Conservation (phyloP, 2,113 vertebrate genomes). For the Thomomys bottae region DNA sequence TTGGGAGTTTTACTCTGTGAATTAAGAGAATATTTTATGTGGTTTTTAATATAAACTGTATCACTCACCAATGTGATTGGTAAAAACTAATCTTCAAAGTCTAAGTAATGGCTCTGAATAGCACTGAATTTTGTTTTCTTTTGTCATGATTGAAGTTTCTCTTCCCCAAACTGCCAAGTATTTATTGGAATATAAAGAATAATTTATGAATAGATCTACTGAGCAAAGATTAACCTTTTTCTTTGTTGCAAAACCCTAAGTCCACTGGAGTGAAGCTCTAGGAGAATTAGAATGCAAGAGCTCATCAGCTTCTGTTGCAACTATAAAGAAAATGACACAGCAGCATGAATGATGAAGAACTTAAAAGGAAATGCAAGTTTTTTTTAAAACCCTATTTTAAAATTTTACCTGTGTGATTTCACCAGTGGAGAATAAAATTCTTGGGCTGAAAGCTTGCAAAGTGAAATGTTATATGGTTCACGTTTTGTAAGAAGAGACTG, state of each 20-base stretch:
- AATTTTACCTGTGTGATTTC: neutral
- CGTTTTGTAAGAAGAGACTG: neutral
- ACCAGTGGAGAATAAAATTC: neutral
- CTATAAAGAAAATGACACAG: conserved; percentile 54
- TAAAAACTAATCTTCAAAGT: conserved; percentile 51
- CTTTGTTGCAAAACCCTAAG: conserved; percentile 58
- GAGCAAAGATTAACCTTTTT: conserved; percentile 50
- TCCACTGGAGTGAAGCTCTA: conserved; percentile 42
- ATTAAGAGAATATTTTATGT: conserved; percentile 8
- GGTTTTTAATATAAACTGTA: conserved; percentile 37
- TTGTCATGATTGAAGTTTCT: conserved; percentile 40
- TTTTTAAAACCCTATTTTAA: too few relatives aligned
- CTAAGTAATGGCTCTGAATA: neutral
- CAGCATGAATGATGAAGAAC: conserved; percentile 55
- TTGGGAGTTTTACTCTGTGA: conserved; percentile 15
- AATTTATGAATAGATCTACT: conserved; percentile 19
- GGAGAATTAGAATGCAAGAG: conserved; percentile 59
- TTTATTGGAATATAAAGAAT: conserved; percentile 43
- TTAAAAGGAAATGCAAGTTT: conserved; percentile 57
- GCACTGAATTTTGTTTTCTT: conserved; percentile 48
- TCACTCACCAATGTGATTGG: neutral
- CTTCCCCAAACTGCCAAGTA: conserved; percentile 4
- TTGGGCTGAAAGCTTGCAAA: conserved; percentile 45
- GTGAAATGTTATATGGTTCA: neutral
- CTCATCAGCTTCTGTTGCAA: conserved; percentile 42